Conservation (phyloP, 2,888 invertebrate genomes). For the Amphiduros pacificus region DNA sequence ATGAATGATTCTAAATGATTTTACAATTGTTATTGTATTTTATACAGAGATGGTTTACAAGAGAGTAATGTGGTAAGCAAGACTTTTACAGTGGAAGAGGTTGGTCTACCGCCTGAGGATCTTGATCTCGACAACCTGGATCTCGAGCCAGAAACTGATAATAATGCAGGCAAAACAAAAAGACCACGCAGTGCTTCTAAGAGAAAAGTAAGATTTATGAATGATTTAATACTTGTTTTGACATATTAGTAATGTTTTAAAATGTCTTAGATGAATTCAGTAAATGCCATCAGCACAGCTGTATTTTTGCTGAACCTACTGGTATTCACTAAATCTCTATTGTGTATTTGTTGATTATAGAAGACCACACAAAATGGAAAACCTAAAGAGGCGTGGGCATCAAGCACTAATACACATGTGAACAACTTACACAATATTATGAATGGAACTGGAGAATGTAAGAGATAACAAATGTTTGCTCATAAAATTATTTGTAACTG, state of each 20-base stretch:
- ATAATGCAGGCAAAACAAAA: too few species aligned
- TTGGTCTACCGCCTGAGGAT: conserved; percentile 30
- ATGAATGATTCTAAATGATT: too few species aligned
- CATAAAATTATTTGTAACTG: too few species aligned
- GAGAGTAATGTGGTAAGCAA: conserved; percentile 57
- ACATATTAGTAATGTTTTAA: too few species aligned
- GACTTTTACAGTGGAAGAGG: conserved; percentile 53
- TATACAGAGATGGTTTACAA: conserved; percentile 52
- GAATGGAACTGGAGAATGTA: not conserved
- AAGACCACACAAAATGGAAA: not conserved
- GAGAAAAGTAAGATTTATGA: too few species aligned
- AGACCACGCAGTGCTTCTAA: too few species aligned
- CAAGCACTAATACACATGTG: not conserved
- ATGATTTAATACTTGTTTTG: too few species aligned
- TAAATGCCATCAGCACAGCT: too few species aligned
- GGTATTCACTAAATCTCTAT: too few species aligned
- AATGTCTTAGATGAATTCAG: too few species aligned
- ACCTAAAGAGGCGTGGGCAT: not conserved
- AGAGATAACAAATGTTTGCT: not conserved
- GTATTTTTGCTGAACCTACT: too few species aligned
- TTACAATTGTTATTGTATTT: too few species aligned
- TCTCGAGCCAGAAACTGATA: not conserved
- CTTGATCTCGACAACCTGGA: conserved; percentile 19
- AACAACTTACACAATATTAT: not conserved
- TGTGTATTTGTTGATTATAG: not conserved